Base-by-base conservation (phyloP, 2,797 vertebrate species). In the Morus bassanus region DNA sequence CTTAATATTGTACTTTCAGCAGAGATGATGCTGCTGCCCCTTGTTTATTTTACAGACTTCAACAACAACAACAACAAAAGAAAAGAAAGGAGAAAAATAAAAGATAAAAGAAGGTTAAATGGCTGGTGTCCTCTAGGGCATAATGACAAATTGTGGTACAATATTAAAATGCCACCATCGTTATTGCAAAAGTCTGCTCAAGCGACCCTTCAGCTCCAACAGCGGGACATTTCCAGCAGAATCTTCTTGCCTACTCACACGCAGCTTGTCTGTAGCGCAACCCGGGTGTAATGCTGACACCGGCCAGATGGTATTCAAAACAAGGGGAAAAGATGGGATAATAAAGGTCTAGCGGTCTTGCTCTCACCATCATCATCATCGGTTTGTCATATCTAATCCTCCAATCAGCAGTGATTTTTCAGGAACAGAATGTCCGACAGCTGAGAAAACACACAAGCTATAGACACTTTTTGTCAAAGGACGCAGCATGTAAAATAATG, bases 391-490 rank as follows among this genome's bases (percentile, higher is more conserved):
- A 97, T 96, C 92, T 72, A 94, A 97, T 98, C 96, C 95, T 96
- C 90, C 93, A 94, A 93, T 93, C 88, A 97, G 93, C 96, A 92
- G 93, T 95, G 97, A 97, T 89, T 95, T 93, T 95, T 97, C 96
- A 96, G 80, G 96, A 97, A 96, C 92, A 97, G 94, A 98, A 97
- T 33, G 96, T 98, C 97, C 92, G 88, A 97, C 96, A 97, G 97
- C 97, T 98, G 96, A 97, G 97, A 97, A 98, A 98, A 98, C 92
- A 97, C 95, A 98, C 96, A 98, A 97, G 97, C 97, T 96, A 98
- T 97, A 98, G 98, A 98, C 97, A 98, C 46, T 96, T 97, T 93
- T 81, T 95, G 96, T 96, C 96, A 96, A 96, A 98, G 97, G 93
- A 98, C 75, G 96, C 94, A 95, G 97, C 97, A 97, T 78, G 91